Evolutionary conservation across 2,113 vertebrate genomes (phyloP).

Genomic region (Cryptomyrus ogoouensis): DNA sequence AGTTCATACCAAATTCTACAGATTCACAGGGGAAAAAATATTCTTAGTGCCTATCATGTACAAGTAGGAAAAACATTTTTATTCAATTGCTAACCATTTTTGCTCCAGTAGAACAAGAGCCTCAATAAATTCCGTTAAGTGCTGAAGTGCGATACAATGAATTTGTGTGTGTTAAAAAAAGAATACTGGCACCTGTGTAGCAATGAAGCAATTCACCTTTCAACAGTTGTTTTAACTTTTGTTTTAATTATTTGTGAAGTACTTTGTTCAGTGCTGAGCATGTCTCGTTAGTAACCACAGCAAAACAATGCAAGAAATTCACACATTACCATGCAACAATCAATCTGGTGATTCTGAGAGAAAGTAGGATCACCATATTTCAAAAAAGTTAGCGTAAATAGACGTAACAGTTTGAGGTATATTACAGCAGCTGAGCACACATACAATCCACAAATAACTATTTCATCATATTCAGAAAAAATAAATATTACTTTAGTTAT

Average conservation of each 20-base stretch:
- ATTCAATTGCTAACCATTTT: not conserved
- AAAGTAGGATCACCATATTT: not conserved
- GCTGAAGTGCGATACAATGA: not conserved
- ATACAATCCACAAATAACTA: not conserved
- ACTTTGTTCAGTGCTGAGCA: not conserved
- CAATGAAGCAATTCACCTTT: not conserved
- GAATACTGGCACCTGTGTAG: not conserved
- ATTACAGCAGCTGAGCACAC: not conserved
- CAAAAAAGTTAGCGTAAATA: not conserved
- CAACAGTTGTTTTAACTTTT: not conserved
- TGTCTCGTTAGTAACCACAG: not conserved
- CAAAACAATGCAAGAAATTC: conserved; percentile 3
- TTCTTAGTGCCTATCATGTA: not conserved
- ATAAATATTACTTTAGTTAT: not conserved
- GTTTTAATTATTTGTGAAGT: not conserved
- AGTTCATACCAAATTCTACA: not conserved
- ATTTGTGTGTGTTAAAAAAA: not conserved
- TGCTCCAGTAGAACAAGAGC: not conserved
- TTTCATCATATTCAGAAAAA: not conserved
- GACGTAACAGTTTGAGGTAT: not conserved
- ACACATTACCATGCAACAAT: not conserved
- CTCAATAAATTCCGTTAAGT: not conserved
- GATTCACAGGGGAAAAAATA: not conserved
- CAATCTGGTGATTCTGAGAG: not conserved
- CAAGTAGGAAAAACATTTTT: not conserved